Evolutionary conservation across 2,797 vertebrate genomes (phyloP).

Genomic region (Rhinella marina): DNA sequence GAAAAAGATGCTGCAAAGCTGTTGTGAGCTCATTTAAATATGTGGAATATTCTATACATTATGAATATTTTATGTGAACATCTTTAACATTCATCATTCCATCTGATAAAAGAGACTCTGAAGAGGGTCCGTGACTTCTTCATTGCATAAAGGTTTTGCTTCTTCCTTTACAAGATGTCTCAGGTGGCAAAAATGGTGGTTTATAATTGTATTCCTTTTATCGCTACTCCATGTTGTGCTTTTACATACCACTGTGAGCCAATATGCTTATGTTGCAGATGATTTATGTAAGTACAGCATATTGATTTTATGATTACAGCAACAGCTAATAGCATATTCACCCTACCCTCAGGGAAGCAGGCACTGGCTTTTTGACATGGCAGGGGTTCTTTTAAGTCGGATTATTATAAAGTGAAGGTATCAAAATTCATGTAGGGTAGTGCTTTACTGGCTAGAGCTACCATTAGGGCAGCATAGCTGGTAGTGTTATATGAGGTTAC

Average conservation of each 20-base stretch:
- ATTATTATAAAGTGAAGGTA: not conserved
- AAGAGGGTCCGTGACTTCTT: slow-evolving; percentile 42
- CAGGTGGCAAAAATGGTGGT: slow-evolving; percentile 41
- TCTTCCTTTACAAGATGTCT: slow-evolving; percentile 40
- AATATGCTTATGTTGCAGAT: slow-evolving; percentile 45
- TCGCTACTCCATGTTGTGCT: slow-evolving; percentile 22
- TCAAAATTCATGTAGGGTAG: not conserved
- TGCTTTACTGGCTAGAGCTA: not conserved
- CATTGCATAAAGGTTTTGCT: slow-evolving; percentile 36
- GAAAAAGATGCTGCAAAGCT: slow-evolving; percentile 39
- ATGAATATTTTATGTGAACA: slow-evolving; percentile 57
- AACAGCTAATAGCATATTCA: slow-evolving; percentile 32
- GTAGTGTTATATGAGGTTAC: too few species aligned
- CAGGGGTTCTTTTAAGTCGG: not conserved
- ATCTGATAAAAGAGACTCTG: slow-evolving; percentile 55
- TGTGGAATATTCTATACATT: slow-evolving; percentile 54
- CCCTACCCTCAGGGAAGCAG: slow-evolving; percentile 10
- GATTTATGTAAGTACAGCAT: slow-evolving; percentile 40
- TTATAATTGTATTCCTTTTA: slow-evolving; percentile 49
- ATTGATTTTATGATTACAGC: slow-evolving; percentile 41
- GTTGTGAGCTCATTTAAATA: slow-evolving; percentile 52
- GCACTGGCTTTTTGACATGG: not conserved
- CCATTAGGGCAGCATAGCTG: too few species aligned
- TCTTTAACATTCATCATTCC: slow-evolving; percentile 59
- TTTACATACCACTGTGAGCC: slow-evolving; percentile 47